These are phyloP conservation scores for Verasper variegatus DNA, from an alignment of 2,113 vertebrate genomes.

Conservation along the genomic window DNA sequence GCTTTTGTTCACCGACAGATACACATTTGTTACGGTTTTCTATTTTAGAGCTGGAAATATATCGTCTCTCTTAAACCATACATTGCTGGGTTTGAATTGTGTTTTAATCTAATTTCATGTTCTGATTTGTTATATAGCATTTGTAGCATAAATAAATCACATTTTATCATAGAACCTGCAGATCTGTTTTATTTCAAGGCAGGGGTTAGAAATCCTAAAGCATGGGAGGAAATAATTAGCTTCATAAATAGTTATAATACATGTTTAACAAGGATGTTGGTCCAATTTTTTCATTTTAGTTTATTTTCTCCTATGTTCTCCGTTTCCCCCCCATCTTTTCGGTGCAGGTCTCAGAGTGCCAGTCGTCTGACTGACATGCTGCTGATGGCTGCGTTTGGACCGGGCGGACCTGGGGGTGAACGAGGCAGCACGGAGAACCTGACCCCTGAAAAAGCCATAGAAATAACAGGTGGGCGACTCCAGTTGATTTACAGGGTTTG, in stretches of 20 bases:
- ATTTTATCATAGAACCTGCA: too few species aligned
- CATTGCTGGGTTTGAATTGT: too few species aligned
- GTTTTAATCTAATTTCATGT: too few species aligned
- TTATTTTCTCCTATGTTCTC: not conserved
- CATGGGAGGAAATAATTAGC: too few species aligned
- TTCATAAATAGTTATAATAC: not conserved
- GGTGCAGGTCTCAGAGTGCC: slow-evolving; percentile 90
- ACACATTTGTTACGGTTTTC: too few species aligned
- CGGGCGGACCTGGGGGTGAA: slow-evolving; percentile 85
- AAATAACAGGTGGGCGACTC: slow-evolving; percentile 83
- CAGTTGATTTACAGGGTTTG: not conserved
- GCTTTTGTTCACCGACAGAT: not conserved
- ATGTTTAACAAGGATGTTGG: not conserved
- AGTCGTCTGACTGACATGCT: slow-evolving; percentile 94
- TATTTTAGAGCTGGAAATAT: too few species aligned
- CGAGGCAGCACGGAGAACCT: slow-evolving; percentile 90
- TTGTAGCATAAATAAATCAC: too few species aligned
- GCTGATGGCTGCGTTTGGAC: slow-evolving; percentile 94
- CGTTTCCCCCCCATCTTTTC: not conserved
- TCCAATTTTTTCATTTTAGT: not conserved
- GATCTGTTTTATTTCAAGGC: too few species aligned
- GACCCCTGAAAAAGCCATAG: slow-evolving; percentile 90
- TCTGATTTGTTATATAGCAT: too few species aligned
- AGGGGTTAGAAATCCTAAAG: not conserved
- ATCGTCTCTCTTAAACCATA: too few species aligned